Base-by-base conservation (phyloP, 2,888 invertebrate species). In the Portevinia maculata region DNA sequence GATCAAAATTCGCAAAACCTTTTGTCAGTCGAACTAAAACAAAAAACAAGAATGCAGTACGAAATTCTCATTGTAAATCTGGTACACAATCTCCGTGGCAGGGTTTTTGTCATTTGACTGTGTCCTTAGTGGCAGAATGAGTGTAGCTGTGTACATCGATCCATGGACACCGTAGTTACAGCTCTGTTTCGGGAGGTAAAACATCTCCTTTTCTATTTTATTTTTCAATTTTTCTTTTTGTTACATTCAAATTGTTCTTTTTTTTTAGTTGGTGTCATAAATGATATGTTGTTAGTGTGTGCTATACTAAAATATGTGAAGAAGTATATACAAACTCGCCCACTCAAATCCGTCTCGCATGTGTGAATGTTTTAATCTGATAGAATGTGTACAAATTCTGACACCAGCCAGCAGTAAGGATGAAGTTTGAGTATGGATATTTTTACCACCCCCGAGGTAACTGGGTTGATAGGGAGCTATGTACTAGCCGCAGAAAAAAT, bases 371-470 rank as follows among this genome's bases (percentile, higher is more conserved):
- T 75, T 64, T 81, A 75, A 81, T 81, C 79, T 81, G 75, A 75
- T 75, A 70, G 75, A 81, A 75, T 75, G 64, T 75, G 64, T 70
- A 75, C 62, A 81, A 70, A 75, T 74, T 69, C 81, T 71, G 64
- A 76, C 76, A 65, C 65, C 48, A 41, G 19, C 65, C 48, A 41
- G 19, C 53, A 55, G 39, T 37, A 62, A 62, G 69, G 69, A 73
- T 73, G 34, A 65, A 79, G 53, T 79, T 79, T 28, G 59, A 34
- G 34, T 64, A 53, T 53, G 55, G 55, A 69, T 52, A 59, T 57
- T 44, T 75, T 69, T 67, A n/a, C 15, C 39, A 9, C n/a, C 30
- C 48, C 24, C 24, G 1, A 9, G 24, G 9, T 37, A 37, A 37
- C 32, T n/a, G 11, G 30, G n/a, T 4, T 21, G 55, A 8, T 4